Evolutionary conservation across 2,113 vertebrate species (phyloP).

Genomic region (Gnathonemus echidnorhynchus): DNA sequence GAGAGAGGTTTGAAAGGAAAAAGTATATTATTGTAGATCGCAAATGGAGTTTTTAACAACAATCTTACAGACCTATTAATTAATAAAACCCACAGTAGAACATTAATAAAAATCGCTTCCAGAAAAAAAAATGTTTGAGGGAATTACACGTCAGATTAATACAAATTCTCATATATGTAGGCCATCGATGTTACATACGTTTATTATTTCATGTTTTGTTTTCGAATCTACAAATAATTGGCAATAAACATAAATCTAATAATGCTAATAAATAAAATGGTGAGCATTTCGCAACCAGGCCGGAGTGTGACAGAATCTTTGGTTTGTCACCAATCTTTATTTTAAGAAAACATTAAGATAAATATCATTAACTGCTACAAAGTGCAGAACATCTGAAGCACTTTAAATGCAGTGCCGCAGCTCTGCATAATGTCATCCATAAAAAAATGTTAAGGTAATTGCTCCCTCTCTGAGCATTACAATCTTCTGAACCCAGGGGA

Average conservation of each 20-base stretch:
- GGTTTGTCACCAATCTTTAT: not conserved
- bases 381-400: not conserved
- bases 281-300: not conserved
- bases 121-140: not conserved
- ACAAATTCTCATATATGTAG: not conserved
- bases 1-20: not conserved
- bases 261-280: not conserved
- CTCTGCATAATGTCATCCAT: not conserved
- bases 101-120: not conserved
- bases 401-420: not conserved
- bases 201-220: not conserved
- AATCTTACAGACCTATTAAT: not conserved
- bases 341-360: slow-evolving; percentile 5
- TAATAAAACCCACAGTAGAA: not conserved
- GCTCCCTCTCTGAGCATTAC: slow-evolving; percentile 26
- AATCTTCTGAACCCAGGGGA: slow-evolving; percentile 41
- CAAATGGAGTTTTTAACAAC: not conserved
- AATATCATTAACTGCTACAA: not conserved
- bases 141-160: not conserved
- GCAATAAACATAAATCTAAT: not conserved
- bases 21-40: not conserved
- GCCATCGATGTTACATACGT: not conserved
- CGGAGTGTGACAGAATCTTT: not conserved
- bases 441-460: slow-evolving; percentile 23
- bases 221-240: not conserved